Evolutionary conservation across 2,888 invertebrate genomes (phyloP).

Genomic region (Hyles lineata): DNA sequence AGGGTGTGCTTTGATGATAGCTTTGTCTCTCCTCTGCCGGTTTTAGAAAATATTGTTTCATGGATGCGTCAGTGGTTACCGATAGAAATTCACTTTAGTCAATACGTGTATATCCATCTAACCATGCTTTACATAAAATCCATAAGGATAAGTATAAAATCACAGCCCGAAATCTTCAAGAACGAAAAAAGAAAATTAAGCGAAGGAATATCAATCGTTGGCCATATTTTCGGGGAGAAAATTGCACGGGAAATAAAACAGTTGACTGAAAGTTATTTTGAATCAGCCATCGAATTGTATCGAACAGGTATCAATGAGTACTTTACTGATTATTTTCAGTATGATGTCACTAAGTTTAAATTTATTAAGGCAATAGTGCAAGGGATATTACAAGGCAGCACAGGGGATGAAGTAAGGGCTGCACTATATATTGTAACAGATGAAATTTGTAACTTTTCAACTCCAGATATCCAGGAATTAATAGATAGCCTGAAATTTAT

Average conservation of each 20-base stretch:
- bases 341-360: not conserved
- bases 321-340: conserved; percentile 35
- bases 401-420: conserved; percentile 2
- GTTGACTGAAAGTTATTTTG: conserved; percentile 53
- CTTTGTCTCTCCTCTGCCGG: conserved; percentile 53
- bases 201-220: conserved; percentile 55
- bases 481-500: conserved; percentile 8
- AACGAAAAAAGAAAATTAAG: conserved; percentile 42
- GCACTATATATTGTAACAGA: conserved; percentile 11
- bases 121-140: conserved; percentile 64
- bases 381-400: conserved; percentile 20
- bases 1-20: conserved; percentile 52
- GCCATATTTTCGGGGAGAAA: conserved; percentile 56
- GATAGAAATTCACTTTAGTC: conserved; percentile 52
- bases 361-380: conserved; percentile 25
- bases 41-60: conserved; percentile 52
- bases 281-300: conserved; percentile 57
- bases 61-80: conserved; percentile 55
- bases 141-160: conserved; percentile 51
- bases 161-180: conserved; percentile 52
- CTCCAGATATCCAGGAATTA: not conserved
- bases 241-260: conserved; percentile 54
- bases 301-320: conserved; percentile 43
- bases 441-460: not conserved
- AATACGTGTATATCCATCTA: conserved; percentile 55